Evolutionary conservation across 2,888 invertebrate genomes (phyloP), one percentile per base, ranked within the genome.

Genomic region (Chrysodeixis includens): DNA sequence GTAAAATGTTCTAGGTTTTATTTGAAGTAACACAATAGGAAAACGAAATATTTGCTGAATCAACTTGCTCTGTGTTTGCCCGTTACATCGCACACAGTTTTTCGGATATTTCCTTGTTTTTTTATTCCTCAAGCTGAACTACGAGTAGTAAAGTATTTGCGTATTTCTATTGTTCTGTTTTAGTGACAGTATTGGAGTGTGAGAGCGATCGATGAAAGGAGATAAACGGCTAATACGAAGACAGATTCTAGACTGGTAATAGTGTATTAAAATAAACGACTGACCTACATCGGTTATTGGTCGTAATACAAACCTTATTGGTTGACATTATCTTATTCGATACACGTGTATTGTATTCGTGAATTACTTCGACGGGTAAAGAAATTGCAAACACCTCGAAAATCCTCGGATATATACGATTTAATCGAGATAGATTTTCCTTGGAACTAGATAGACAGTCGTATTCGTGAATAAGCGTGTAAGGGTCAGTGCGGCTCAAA

Each of bases 401-500:
- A 49, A 18, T 18, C 46, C 18, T 49, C 10, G 10, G 9, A 20
- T 49, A 35, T 40, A 30, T 22, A 22, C 6, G 20, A 58, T 16
- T 46, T 46, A 60, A 22, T 62, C 46, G 26, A 51, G 56, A 66
- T 59, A 59, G 44, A 62, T 62, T 58, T 30, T 57, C 71, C 61
- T 66, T 22, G 22, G 56, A 56, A 55, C 52, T 59, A 67, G 66
- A 71, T 59, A 74, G 66, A 66, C 56, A 81, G 84, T 84, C 67
- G 65, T 82, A 84, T 86, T 86, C 86, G 86, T 84, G 86, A 83
- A 87, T 88, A 85, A 86, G 86, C 85, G 86, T 86, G 81, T 84
- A 84, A 88, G 86, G 93, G 93, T 91, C 92, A 89, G 86, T 83
- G 83, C 84, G 91, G 91, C 88, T 91, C 89, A 89, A 87, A 90